Base-by-base conservation (phyloP, 2,797 vertebrate genomes). In the Liasis olivaceus region DNA sequence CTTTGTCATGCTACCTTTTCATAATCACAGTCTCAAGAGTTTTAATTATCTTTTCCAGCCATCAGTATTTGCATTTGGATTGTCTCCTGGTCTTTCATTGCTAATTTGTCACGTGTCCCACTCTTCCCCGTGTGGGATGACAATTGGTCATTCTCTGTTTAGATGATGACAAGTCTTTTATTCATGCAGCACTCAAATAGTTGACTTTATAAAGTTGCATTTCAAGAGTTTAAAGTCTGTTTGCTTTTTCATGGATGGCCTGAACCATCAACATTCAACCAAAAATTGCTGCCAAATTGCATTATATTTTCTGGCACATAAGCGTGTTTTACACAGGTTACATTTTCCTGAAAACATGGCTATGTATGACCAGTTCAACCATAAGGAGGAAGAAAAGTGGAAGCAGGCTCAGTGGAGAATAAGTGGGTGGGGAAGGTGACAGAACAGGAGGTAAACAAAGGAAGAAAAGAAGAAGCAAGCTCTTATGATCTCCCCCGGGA, bases 41-140 rank as follows among this genome's bases (percentile, higher is more conserved):
- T 98, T 98, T 98, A 98, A 98, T 98, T 98, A 98, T 97, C 97
- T 97, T 96, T 98, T 97, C 98, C 98, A 98, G 98, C 95, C 96
- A 90, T 97, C 96, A 92, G 96, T 97, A 98, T 98, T 98, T 98
- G 97, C 94, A 97, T 98, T 98, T 97, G 92, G 93, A 97, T 98
- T 97, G 97, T 98, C 97, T 98, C 96, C 96, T 97, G 96, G 97
- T 97, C 96, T 96, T 98, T 97, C 96, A 97, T 93, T 94, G 97
- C 95, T 98, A 96, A 95, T 97, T 97, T 98, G 97, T 97, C 97
- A 97, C 96, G 88, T 96, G 95, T 96, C 96, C 36, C 42, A 26
- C n/a, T n/a, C 47, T 90, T 98, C 95, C 95, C 97, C 96, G 26
- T 94, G 88, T 92, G 92, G 93, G 95, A 92, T 96, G 98, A 98